These are phyloP conservation scores for Ictidomys tridecemlineatus DNA, from an alignment of 2,113 vertebrate species.

Conservation along the genomic window DNA sequence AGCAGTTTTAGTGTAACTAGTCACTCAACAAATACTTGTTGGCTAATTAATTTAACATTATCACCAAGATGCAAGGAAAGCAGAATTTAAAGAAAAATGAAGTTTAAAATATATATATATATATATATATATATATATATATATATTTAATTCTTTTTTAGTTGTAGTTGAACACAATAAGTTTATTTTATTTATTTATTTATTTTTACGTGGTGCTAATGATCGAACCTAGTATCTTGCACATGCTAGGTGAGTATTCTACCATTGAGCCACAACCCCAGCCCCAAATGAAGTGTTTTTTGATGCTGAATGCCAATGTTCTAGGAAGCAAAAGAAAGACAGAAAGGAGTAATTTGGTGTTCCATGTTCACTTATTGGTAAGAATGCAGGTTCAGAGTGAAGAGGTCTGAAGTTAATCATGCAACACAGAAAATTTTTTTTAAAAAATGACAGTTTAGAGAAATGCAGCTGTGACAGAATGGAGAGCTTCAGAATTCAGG, in stretches of 20 bases:
- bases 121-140: no score
- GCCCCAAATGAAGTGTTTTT: not conserved
- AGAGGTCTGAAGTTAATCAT: not conserved
- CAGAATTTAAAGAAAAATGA: constrained; percentile 1
- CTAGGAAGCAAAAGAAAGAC: not conserved
- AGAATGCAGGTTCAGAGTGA: not conserved
- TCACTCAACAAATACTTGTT: not conserved
- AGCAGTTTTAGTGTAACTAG: not conserved
- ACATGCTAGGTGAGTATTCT: no score
- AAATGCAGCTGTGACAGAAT: not conserved
- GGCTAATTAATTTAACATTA: not conserved
- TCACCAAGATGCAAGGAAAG: not conserved
- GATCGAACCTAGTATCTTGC: no score
- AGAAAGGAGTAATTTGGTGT: not conserved
- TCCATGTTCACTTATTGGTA: not conserved
- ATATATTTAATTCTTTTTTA: no score
- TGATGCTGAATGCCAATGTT: not conserved
- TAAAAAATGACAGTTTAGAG: not conserved
- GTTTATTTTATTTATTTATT: no score
- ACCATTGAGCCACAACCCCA: no score
- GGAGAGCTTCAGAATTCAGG: not conserved
- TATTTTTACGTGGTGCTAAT: no score
- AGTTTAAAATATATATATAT: no score
- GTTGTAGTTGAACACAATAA: no score
- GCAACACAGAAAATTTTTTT: not conserved